Evolutionary conservation across 2,797 vertebrate genomes (phyloP).

Genomic region (Champsocephalus gunnari): DNA sequence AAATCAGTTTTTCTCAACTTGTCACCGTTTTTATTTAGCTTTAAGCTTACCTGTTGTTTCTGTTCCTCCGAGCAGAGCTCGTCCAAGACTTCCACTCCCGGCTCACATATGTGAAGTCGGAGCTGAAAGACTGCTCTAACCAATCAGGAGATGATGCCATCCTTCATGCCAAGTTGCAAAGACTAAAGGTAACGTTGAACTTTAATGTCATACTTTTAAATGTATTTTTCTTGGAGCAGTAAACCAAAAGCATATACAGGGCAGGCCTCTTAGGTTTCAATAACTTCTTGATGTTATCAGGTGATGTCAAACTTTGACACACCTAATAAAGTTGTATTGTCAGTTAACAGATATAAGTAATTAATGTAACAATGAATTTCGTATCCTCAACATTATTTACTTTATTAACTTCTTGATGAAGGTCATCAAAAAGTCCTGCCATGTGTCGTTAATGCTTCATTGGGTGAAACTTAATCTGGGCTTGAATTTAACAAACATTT

Average conservation of each 20-base stretch:
- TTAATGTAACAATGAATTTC: not conserved
- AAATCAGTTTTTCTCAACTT: constrained; percentile 9
- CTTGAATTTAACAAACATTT: not conserved
- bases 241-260: not conserved
- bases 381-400: not conserved
- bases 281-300: not conserved
- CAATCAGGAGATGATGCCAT: constrained; percentile 87
- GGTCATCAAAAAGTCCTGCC: not conserved
- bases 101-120: constrained; percentile 86
- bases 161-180: constrained; percentile 86
- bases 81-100: constrained; percentile 91
- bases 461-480: constrained; percentile 1
- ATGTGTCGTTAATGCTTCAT: not conserved
- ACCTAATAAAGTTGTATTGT: not conserved
- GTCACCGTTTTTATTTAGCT: not conserved
- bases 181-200: constrained; percentile 87
- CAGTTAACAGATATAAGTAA: not conserved
- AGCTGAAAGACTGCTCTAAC: constrained; percentile 86
- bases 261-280: not conserved
- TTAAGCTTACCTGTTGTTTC: constrained; percentile 25
- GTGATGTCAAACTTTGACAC: not conserved
- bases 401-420: not conserved
- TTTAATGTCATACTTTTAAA: constrained; percentile 1
- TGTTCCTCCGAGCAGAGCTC: constrained; percentile 83
- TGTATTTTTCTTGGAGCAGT: not conserved